These are phyloP conservation scores for Charadrius vociferus DNA, from an alignment of 2,113 vertebrate genomes.

Conservation along the genomic window DNA sequence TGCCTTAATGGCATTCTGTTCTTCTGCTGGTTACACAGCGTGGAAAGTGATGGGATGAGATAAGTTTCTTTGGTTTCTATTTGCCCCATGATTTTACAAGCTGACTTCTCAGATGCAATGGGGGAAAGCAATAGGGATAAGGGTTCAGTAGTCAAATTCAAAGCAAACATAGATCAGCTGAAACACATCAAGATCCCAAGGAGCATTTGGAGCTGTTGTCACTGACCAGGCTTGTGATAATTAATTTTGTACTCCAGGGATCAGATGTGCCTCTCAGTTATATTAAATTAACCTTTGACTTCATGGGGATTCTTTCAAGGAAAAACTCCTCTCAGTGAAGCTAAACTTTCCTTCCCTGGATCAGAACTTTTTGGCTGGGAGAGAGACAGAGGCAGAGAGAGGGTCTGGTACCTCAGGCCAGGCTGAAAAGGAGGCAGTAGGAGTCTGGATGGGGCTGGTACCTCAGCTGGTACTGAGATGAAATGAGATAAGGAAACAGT, in stretches of 20 bases:
- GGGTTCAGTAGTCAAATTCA: background rate
- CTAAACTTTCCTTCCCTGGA: background rate
- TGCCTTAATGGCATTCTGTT: background rate
- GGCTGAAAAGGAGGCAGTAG: background rate
- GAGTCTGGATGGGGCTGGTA: background rate
- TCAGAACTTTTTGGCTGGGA: background rate
- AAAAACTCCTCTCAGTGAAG: background rate
- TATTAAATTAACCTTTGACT: background rate
- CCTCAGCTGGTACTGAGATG: background rate
- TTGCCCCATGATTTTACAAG: background rate
- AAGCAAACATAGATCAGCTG: background rate
- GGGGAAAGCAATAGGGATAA: background rate
- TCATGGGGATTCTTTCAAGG: background rate
- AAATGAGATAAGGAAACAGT: background rate
- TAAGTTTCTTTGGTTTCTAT: background rate
- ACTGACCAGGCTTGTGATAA: background rate
- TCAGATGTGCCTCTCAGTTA: background rate
- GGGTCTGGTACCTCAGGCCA: background rate
- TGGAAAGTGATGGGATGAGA: background rate
- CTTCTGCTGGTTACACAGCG: background rate
- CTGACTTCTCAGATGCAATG: background rate
- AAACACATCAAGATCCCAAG: background rate
- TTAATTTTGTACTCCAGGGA: background rate
- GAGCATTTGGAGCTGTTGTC: background rate
- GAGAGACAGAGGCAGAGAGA: background rate